phyloP scores from a whole-genome alignment of 2,113 vertebrate species.

The Columba janthina region DNA sequence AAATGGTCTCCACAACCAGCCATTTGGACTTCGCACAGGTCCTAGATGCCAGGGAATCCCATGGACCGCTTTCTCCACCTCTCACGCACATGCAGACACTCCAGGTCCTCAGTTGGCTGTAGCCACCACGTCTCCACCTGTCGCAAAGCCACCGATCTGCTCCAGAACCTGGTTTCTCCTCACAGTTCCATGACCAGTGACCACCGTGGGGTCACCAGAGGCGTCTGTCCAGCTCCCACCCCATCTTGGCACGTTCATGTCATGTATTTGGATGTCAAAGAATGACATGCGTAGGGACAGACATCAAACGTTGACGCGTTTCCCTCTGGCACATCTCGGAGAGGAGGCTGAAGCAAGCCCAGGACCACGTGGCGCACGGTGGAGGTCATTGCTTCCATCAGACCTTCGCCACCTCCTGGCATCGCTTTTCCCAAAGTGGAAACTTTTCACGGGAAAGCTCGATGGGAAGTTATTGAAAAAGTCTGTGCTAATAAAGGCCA shows the following conservation, averaged over 20 bases:
- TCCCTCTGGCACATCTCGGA: not conserved
- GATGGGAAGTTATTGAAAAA: not conserved
- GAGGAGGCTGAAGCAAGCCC: not conserved
- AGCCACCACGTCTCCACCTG: not conserved
- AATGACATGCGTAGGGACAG: rapidly evolving
- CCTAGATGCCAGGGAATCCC: rapidly evolving
- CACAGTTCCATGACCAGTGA: rapidly evolving
- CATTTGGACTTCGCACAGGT: not conserved
- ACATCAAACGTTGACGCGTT: rapidly evolving
- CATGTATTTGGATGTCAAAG: not conserved
- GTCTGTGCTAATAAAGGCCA: not conserved
- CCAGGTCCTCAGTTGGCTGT: not conserved
- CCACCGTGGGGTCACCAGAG: rapidly evolving
- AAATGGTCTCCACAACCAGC: not conserved
- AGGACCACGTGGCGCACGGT: rapidly evolving
- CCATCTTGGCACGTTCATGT: rapidly evolving
- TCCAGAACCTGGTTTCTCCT: not conserved
- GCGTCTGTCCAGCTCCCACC: not conserved
- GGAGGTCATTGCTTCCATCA: not conserved
- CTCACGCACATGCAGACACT: not conserved
- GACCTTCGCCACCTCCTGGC: not conserved
- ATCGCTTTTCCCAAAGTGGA: not conserved
- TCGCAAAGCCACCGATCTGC: not conserved
- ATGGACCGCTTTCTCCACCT: rapidly evolving
- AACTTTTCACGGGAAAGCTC: not conserved